Base-by-base conservation (phyloP, 2,797 vertebrate genomes). In the Pteronotus mesoamericanus region DNA sequence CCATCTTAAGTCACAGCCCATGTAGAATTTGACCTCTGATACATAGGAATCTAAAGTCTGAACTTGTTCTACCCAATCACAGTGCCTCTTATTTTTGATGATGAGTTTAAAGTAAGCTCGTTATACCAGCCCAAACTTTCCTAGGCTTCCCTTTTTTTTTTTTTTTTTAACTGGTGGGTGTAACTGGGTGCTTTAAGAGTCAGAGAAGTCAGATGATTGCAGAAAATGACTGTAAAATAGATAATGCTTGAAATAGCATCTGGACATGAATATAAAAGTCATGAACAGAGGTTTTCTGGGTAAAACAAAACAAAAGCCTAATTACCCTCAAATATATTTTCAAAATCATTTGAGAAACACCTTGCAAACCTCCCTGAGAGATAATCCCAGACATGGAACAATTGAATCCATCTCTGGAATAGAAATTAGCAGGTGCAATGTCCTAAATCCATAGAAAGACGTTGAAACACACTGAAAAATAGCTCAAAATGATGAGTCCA, bases 391-490 rank as follows among this genome's bases (percentile, higher is more conserved):
- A 59, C 69, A 59, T 32, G 9, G 74, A 82, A 93, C 34, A 51
- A 48, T 19, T 6, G 22, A 78, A 57, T 85, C 78, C 44, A 57
- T 79, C 46, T 82, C 53, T 77, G 85, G 55, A 88, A 88, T 53
- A 85, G 66, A 94, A 89, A 93, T 69, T 83, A 86, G 57, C 86
- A 97, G 94, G 51, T 78, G 90, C 90, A 96, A 84, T 44, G 0
- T 94, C 93, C 95, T 98, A 97, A 96, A 98, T 96, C 75, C 95
- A 98, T 86, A 97, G 75, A 96, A 51, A 74, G 94, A 97, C 69
- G 59, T 94, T 97, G 51, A 97, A 98, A 98, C 94, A 97, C 95
- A 91, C 96, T 96, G 90, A 97, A 96, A 93, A 86, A 94, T 94
- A 42, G 86, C 95, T 97, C 93, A 77, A 96, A 94, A 92, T 95